phyloP scores from a whole-genome alignment of 1,140 invertebrate species.

The Megalonaias nervosa region DNA sequence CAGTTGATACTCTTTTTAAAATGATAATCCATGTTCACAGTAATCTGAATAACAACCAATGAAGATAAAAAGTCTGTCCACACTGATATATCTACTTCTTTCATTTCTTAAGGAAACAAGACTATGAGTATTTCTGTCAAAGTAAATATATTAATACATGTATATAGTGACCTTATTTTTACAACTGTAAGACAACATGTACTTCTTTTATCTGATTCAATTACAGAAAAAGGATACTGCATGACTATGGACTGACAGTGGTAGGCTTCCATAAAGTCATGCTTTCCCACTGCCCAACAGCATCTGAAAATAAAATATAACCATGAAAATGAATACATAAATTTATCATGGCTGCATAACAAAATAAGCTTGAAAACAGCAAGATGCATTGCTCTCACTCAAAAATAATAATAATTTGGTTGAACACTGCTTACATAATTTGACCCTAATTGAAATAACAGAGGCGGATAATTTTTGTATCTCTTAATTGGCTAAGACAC shows the following conservation, averaged over 20 bases:
- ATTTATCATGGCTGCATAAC: too few relatives aligned
- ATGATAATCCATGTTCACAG: too few relatives aligned
- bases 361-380: too few relatives aligned
- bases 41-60: neutral
- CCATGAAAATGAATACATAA: too few relatives aligned
- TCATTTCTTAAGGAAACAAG: neutral
- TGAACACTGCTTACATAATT: too few relatives aligned
- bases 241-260: conserved; percentile 84
- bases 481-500: too few relatives aligned
- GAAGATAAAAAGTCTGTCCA: neutral
- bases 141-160: neutral
- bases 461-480: too few relatives aligned
- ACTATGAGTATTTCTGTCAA: neutral
- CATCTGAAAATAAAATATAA: conserved; percentile 72
- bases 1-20: too few relatives aligned
- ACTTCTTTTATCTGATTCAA: neutral
- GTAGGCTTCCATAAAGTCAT: conserved; percentile 84
- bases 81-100: neutral
- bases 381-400: too few relatives aligned
- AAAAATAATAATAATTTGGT: too few relatives aligned
- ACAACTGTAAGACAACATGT: neutral
- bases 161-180: neutral
- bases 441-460: too few relatives aligned
- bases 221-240: conserved; percentile 73
- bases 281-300: conserved; percentile 77